Conservation (phyloP, 2,797 vertebrate species). For the Paratrypauchen microcephalus region DNA sequence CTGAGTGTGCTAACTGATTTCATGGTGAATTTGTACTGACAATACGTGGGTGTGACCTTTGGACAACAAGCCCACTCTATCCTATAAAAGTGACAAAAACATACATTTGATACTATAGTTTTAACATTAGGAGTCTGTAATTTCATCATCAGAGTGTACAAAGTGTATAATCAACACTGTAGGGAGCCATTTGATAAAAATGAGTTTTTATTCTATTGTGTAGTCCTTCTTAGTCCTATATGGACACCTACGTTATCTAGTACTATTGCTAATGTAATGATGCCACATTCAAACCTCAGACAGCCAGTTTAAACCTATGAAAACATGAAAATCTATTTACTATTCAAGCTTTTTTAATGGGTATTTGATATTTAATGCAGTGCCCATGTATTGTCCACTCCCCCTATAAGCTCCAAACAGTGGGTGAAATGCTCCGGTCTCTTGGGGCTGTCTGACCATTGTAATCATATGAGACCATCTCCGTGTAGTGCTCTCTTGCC, state of each 20-base stretch:
- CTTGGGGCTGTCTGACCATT: constrained; percentile 56
- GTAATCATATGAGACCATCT: constrained; percentile 70
- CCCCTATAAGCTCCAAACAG: constrained; percentile 62
- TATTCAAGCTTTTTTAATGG: constrained; percentile 57
- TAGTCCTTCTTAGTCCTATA: constrained; percentile 49
- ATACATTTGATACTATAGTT: constrained; percentile 33
- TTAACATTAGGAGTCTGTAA: constrained; percentile 28
- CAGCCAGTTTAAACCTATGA: constrained; percentile 46
- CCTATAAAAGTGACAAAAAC: constrained; percentile 31
- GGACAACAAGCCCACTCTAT: constrained; percentile 6
- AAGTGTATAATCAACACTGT: constrained; percentile 30
- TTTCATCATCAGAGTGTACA: constrained; percentile 43
- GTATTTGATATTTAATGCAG: constrained; percentile 68
- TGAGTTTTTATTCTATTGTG: constrained; percentile 18
- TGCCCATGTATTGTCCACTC: constrained; percentile 63
- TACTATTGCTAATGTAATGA: constrained; percentile 63
- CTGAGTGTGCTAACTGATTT: constrained; percentile 62
- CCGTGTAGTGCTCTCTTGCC: constrained; percentile 72
- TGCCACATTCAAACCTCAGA: constrained; percentile 42
- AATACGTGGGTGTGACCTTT: constrained; percentile 38
- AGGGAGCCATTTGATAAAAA: constrained; percentile 29
- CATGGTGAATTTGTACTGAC: constrained; percentile 61
- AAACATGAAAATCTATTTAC: constrained; percentile 63
- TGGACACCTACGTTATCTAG: constrained; percentile 60
- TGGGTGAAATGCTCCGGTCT: constrained; percentile 53